Conservation (phyloP, 2,888 invertebrate genomes). For the Unio delphinus region DNA sequence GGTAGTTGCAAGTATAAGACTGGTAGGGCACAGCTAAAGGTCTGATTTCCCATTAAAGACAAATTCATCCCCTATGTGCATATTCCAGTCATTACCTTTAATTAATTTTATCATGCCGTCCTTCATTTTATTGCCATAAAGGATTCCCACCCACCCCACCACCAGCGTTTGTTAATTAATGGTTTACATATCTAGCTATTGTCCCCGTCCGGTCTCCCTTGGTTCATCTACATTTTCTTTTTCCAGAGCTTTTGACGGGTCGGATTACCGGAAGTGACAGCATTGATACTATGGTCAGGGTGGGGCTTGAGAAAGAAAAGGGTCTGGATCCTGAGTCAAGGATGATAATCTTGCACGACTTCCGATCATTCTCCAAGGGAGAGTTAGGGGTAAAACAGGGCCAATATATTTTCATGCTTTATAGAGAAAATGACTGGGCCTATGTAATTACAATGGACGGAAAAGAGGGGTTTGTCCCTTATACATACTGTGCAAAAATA, state of each 20-base stretch:
- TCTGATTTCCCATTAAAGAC: too few species aligned
- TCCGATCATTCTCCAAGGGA: conserved; percentile 95
- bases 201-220: too few species aligned
- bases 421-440: conserved; percentile 97
- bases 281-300: conserved; percentile 89
- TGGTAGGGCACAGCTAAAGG: too few species aligned
- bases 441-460: conserved; percentile 93
- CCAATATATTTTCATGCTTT: conserved; percentile 90
- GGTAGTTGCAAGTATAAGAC: too few species aligned
- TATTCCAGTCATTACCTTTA: too few species aligned
- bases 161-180: too few species aligned
- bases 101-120: too few species aligned
- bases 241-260: conserved; percentile 73
- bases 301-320: conserved; percentile 89
- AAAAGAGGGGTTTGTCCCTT: conserved; percentile 94
- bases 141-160: too few species aligned
- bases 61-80: too few species aligned
- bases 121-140: too few species aligned
- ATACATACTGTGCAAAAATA: conserved; percentile 76
- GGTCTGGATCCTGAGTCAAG: conserved; percentile 39
- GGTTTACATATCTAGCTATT: too few species aligned
- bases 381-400: conserved; percentile 92
- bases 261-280: conserved; percentile 95
- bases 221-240: too few species aligned
- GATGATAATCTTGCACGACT: conserved; percentile 76